These are phyloP conservation scores for Drosophila bipectinata DNA, from an alignment of 1,140 invertebrate species.

Conservation along the genomic window DNA sequence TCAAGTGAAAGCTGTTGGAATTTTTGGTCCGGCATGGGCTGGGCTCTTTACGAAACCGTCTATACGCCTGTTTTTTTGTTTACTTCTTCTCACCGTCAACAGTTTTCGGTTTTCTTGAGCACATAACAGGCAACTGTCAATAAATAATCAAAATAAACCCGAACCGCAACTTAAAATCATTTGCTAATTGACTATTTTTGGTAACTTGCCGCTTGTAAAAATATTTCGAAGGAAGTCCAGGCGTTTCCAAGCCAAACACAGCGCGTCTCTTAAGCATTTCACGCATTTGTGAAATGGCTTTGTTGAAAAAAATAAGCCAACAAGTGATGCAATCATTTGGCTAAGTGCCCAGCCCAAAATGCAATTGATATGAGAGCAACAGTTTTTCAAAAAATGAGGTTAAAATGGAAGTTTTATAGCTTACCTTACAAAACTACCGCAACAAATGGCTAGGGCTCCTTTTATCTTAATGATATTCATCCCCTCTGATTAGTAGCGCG, in stretches of 20 bases:
- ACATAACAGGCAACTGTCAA: constrained; percentile 77
- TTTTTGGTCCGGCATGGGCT: constrained; percentile 12
- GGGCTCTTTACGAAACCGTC: constrained; percentile 55
- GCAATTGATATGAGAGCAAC: constrained; percentile 25
- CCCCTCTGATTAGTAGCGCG: constrained; percentile 5
- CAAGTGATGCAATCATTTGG: constrained; percentile 62
- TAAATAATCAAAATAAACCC: constrained; percentile 80
- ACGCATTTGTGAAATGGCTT: constrained; percentile 73
- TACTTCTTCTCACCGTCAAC: constrained; percentile 37
- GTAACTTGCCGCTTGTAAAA: constrained; percentile 73
- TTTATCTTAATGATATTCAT: constrained; percentile 31
- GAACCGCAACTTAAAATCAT: constrained; percentile 42
- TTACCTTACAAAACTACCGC: neutral
- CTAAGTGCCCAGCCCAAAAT: constrained; percentile 15
- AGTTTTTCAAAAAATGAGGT: constrained; percentile 3
- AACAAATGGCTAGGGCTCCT: constrained; percentile 13
- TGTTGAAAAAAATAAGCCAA: constrained; percentile 6
- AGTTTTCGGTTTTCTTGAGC: constrained; percentile 58
- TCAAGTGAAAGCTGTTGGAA: constrained; percentile 53
- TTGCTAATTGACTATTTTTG: constrained; percentile 75
- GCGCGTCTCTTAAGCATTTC: constrained; percentile 50
- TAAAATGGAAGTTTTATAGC: constrained; percentile 12
- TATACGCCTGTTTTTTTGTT: constrained; percentile 12
- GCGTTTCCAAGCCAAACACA: constrained; percentile 39
- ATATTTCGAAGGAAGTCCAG: constrained; percentile 57